These are phyloP conservation scores for Lipotes vexillifer DNA, from an alignment of 2,113 vertebrate species.

Conservation along the genomic window DNA sequence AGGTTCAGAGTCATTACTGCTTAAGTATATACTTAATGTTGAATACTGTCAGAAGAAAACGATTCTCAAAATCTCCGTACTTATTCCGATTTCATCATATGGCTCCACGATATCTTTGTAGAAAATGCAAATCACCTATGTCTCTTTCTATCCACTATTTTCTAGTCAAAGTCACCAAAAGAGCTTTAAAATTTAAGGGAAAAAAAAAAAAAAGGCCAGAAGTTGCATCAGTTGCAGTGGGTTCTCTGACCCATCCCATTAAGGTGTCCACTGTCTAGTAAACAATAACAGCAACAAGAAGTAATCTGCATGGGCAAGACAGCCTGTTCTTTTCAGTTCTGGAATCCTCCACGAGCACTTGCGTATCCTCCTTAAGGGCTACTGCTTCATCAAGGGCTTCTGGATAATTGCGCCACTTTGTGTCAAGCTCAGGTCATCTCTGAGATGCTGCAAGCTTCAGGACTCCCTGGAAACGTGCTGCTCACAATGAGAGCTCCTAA, in stretches of 20 bases:
- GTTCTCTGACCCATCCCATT: neutral
- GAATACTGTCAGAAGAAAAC: conserved; percentile 69
- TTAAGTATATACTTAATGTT: conserved; percentile 79
- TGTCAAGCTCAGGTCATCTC: conserved; percentile 68
- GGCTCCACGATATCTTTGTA: conserved; percentile 75
- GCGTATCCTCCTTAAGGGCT: conserved; percentile 58
- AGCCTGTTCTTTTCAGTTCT: conserved; percentile 12
- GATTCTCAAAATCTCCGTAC: conserved; percentile 72
- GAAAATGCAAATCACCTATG: conserved; percentile 77
- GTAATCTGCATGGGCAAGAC: neutral
- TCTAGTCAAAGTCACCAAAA: conserved; percentile 72
- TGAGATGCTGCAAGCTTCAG: conserved; percentile 15
- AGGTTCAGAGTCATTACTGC: conserved; percentile 76
- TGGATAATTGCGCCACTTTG: conserved; percentile 63
- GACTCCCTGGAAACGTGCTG: conserved; percentile 14
- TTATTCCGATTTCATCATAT: conserved; percentile 79
- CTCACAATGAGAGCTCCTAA: conserved; percentile 31
- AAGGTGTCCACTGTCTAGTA: neutral
- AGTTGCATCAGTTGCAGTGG: conserved; percentile 29
- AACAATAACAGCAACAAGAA: conserved; percentile 29
- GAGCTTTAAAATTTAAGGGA: neutral
- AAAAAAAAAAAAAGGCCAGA: neutral
- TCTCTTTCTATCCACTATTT: conserved; percentile 68
- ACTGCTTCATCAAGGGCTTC: conserved; percentile 73
- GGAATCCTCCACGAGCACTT: conserved; percentile 21